These are phyloP conservation scores for Erannis defoliaria DNA, from an alignment of 2,888 invertebrate species.

Conservation along the genomic window DNA sequence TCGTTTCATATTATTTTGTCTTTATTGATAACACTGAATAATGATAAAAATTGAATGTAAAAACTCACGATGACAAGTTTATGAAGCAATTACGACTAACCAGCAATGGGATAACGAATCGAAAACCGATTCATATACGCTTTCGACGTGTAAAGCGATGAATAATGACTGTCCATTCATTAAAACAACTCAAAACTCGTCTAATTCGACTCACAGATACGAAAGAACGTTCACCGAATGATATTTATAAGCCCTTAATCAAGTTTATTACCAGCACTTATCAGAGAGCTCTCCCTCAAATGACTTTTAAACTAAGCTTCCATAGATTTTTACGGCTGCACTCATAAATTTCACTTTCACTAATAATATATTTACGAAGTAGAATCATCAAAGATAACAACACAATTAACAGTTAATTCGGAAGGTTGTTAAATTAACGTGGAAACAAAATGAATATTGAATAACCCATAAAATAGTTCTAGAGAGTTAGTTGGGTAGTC, in stretches of 20 bases:
- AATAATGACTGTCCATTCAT: slow-evolving; percentile 58
- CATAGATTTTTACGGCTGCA: slow-evolving; percentile 59
- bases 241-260: slow-evolving; percentile 74
- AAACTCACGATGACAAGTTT: slow-evolving; percentile 27
- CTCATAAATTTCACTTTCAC: slow-evolving; percentile 71
- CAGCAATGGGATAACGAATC: slow-evolving; percentile 36
- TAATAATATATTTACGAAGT: slow-evolving; percentile 49
- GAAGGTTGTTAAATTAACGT: slow-evolving; percentile 36
- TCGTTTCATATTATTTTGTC: no score
- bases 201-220: slow-evolving; percentile 55
- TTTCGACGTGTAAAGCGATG: slow-evolving; percentile 45
- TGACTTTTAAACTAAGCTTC: slow-evolving; percentile 53
- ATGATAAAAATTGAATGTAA: slow-evolving; percentile 1
- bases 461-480: not conserved
- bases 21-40: slow-evolving; percentile 2
- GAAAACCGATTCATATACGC: slow-evolving; percentile 38
- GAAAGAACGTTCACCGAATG: slow-evolving; percentile 71
- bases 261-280: slow-evolving; percentile 64
- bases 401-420: slow-evolving; percentile 35
- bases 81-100: slow-evolving; percentile 28
- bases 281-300: slow-evolving; percentile 60
- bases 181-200: slow-evolving; percentile 50
- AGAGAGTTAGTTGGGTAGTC: not conserved
- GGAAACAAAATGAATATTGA: not conserved
- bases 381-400: slow-evolving; percentile 39